A percentile compares a stretch with the other conserved stretches of the same genome.
Evolutionary conservation across 1,140 invertebrate species (phyloP).

Genomic region (Eumeta japonica): DNA sequence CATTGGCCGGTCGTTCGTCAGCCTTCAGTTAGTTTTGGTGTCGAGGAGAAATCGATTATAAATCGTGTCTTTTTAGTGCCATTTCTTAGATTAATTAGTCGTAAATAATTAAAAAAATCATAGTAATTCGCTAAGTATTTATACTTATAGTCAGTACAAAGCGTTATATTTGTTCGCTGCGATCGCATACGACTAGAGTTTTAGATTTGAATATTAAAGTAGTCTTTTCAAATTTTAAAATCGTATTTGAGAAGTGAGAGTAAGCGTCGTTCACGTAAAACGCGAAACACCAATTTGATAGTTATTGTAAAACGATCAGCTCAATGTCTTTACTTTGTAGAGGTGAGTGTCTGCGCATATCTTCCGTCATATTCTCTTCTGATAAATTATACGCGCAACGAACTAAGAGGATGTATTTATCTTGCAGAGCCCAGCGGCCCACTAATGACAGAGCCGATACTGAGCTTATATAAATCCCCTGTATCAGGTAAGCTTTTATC

Average conservation of each 20-base stretch:
- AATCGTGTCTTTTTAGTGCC: slow-evolving; percentile 54
- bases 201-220: too few relatives aligned
- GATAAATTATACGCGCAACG: too few relatives aligned
- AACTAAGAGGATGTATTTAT: slow-evolving; percentile 23
- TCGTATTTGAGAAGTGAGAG: slow-evolving; percentile 35
- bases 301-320: slow-evolving; percentile 19
- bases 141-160: slow-evolving; percentile 49
- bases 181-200: too few relatives aligned
- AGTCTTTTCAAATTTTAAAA: slow-evolving; percentile 29
- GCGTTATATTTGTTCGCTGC: slow-evolving; percentile 46
- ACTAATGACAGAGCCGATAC: slow-evolving; percentile 45
- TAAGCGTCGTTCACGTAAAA: too few relatives aligned
- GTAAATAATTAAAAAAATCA: too few relatives aligned
- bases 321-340: slow-evolving; percentile 47
- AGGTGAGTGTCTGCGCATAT: slow-evolving; percentile 47
- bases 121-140: too few relatives aligned
- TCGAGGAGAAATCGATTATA: slow-evolving; percentile 17
- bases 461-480: slow-evolving; percentile 51
- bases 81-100: slow-evolving; percentile 36
- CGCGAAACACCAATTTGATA: too few relatives aligned
- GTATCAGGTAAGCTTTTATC: slow-evolving; percentile 37
- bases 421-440: slow-evolving; percentile 44
- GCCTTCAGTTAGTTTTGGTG: not conserved
- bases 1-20: not conserved
- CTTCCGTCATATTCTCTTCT: too few relatives aligned